Evolutionary conservation across 1,140 invertebrate species (phyloP).

Genomic region (Drosophila ambigua): DNA sequence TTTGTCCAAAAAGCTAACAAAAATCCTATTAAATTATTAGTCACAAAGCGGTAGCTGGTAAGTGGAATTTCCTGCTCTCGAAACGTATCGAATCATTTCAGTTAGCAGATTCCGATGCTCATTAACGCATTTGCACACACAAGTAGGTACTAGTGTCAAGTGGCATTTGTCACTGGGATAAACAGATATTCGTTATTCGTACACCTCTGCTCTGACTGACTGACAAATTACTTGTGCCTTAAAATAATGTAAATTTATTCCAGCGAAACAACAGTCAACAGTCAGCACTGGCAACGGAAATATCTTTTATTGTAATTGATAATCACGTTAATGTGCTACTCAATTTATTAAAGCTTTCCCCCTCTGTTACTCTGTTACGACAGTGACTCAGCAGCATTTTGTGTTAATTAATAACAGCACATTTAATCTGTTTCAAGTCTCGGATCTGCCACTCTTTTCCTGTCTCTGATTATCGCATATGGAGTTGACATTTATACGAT

Average conservation of each 20-base stretch:
- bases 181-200: slow-evolving; percentile 15
- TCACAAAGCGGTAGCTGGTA: slow-evolving; percentile 17
- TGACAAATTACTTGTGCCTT: slow-evolving; percentile 60
- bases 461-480: slow-evolving; percentile 52
- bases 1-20: no score
- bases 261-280: slow-evolving; percentile 1
- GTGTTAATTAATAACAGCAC: slow-evolving; percentile 69
- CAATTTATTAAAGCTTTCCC: slow-evolving; percentile 50
- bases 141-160: slow-evolving; percentile 12
- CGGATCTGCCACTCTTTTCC: slow-evolving; percentile 23
- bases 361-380: slow-evolving; percentile 24
- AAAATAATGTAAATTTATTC: slow-evolving; percentile 67
- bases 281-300: slow-evolving; percentile 61
- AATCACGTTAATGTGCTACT: slow-evolving; percentile 54
- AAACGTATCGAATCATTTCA: slow-evolving; percentile 12
- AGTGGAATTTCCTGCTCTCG: slow-evolving; percentile 38
- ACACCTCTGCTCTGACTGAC: slow-evolving; percentile 5
- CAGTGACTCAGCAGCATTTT: slow-evolving; percentile 53
- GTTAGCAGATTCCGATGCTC: slow-evolving; percentile 24
- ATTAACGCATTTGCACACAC: slow-evolving; percentile 45
- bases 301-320: slow-evolving; percentile 67
- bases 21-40: slow-evolving; percentile 7
- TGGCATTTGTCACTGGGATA: slow-evolving; percentile 37
- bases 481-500: slow-evolving; percentile 65
- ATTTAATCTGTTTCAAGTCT: slow-evolving; percentile 70